Evolutionary conservation across 2,888 invertebrate species (phyloP), one percentile per base, ranked within the genome.

Genomic region (Osmoderma eremita): DNA sequence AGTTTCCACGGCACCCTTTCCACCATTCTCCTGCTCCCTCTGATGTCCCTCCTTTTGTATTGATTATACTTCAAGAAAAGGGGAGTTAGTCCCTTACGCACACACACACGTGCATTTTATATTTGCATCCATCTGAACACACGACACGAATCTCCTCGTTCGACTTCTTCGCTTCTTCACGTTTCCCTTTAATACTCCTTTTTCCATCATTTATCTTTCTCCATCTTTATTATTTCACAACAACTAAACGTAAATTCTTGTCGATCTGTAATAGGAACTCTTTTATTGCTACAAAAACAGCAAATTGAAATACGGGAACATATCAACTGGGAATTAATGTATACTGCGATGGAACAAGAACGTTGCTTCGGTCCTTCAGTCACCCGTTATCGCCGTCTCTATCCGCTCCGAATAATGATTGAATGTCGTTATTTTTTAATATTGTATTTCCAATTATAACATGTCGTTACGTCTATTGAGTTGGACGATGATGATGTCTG

Each of bases 31-130:
- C 56, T 22, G 42, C 67, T 51, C 58, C 41, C 58, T 45, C 49
- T 51, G 41, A 38, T 65, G 56, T 65, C 38, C 49, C 49, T 20
- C 56, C 67, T 50, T 51, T 58, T 61, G 71, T 77, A 77, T 77
- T 77, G 77, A 77, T 77, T 76, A 77, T 77, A 74, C 74, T 74
- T 73, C 74, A 73, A 71, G 74, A 70, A 73, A 75, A 74, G 76
- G 58, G 58, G 58, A 61, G 58, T 38, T 17, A n/a, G 38, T 53
- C 38, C 38, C 38, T 53, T 30, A 48, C 18, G 2, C 58, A 30
- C 58, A 61, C 58, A 45, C 41, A 61, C 58, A 30, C 61, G 73
- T 73, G 73, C 73, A 74, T 73, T 75, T 76, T 76, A 75, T 61
- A 45, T 76, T 77, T 76, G 76, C 75, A 75, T 76, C 75, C 70